These are phyloP conservation scores for Epistrophella euchroma DNA, from an alignment of 2,888 invertebrate species.

Conservation along the genomic window DNA sequence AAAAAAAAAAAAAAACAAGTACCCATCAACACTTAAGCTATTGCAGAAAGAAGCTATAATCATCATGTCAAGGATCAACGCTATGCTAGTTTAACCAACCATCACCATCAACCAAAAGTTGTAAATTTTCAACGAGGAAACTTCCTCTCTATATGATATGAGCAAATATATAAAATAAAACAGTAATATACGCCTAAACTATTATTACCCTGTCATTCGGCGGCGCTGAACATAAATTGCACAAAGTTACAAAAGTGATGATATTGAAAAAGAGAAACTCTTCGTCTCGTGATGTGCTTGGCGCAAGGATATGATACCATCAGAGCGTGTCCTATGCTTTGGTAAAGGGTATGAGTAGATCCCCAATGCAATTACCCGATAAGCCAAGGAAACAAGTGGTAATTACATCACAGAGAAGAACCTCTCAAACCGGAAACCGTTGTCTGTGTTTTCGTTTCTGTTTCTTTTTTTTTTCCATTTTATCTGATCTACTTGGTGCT, in stretches of 20 bases:
- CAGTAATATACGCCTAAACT: slow-evolving; percentile 67
- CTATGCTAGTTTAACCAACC: slow-evolving; percentile 26
- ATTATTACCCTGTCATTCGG: slow-evolving; percentile 75
- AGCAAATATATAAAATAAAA: slow-evolving; percentile 52
- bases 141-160: slow-evolving; percentile 8
- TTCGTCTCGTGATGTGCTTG: background rate
- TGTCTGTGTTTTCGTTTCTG: slow-evolving; percentile 59
- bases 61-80: slow-evolving; percentile 62
- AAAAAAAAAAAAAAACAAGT: background rate
- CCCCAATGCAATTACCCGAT: slow-evolving; percentile 73
- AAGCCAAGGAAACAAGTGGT: slow-evolving; percentile 74
- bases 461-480: background rate
- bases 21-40: slow-evolving; percentile 63
- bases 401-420: slow-evolving; percentile 72
- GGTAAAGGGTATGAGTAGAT: slow-evolving; percentile 33
- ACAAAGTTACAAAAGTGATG: slow-evolving; percentile 62
- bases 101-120: slow-evolving; percentile 45
- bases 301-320: slow-evolving; percentile 38
- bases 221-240: slow-evolving; percentile 63
- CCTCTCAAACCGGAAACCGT: slow-evolving; percentile 70
- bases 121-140: slow-evolving; percentile 55
- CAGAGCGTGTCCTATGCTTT: background rate
- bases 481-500: slow-evolving; percentile 6
- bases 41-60: slow-evolving; percentile 51
- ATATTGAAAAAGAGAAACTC: slow-evolving; percentile 56